These are phyloP conservation scores for Saccostrea glomerata DNA, from an alignment of 1,140 invertebrate genomes.

Conservation along the genomic window DNA sequence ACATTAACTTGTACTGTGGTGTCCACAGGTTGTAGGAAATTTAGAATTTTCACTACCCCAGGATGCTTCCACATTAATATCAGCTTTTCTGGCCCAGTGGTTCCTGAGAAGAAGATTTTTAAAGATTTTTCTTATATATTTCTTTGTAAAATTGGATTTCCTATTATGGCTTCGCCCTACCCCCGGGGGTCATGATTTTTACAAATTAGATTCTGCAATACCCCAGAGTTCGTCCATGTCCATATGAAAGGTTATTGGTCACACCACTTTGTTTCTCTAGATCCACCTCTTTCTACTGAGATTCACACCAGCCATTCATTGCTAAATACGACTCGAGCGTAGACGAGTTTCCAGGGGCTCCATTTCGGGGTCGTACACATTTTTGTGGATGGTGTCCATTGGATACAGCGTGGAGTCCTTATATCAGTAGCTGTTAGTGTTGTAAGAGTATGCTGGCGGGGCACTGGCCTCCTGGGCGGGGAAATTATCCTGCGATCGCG, in stretches of 20 bases:
- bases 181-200: too few species aligned
- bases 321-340: conserved; percentile 51
- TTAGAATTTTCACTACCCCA: too few species aligned
- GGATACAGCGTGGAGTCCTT: conserved; percentile 46
- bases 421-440: background rate
- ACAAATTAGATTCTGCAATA: too few species aligned
- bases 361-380: conserved; percentile 46
- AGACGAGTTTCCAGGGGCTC: conserved; percentile 51
- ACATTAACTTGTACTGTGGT: conserved; percentile 12
- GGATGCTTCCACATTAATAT: too few species aligned
- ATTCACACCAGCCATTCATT: conserved; percentile 42
- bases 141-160: too few species aligned
- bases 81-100: too few species aligned
- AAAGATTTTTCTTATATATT: too few species aligned
- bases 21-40: conserved; percentile 41
- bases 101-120: too few species aligned
- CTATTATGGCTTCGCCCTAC: too few species aligned
- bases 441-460: conserved; percentile 46
- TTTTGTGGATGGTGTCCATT: conserved; percentile 45
- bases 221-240: too few species aligned
- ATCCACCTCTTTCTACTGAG: background rate
- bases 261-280: background rate
- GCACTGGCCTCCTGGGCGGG: conserved; percentile 49
- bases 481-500: conserved; percentile 49
- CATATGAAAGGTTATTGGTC: background rate